Evolutionary conservation across 1,140 invertebrate genomes (phyloP).

Genomic region (Augochlora pura): DNA sequence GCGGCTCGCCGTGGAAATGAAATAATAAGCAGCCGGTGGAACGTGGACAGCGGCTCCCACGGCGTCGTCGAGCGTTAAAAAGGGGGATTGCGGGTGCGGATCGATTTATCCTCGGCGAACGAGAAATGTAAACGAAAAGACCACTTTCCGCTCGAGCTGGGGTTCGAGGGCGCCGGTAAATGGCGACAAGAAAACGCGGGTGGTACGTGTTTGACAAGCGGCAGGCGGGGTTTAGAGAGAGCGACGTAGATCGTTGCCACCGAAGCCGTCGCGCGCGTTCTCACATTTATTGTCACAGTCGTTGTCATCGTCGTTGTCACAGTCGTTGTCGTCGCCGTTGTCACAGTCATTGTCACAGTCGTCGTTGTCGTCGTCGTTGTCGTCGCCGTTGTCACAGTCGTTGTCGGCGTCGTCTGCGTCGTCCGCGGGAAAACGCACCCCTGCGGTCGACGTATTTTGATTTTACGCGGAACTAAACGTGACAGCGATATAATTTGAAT

Average conservation of each 20-base stretch:
- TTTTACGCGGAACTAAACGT: not conserved
- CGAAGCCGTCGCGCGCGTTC: too few relatives aligned
- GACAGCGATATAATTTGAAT: not conserved
- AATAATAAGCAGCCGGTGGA: not conserved
- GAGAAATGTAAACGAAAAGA: conserved; percentile 1
- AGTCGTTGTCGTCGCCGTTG: too few relatives aligned
- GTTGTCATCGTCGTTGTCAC: too few relatives aligned
- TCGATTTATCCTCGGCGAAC: not conserved
- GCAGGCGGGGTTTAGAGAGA: not conserved
- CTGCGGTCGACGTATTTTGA: not conserved
- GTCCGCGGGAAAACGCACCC: not conserved
- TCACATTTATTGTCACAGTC: too few relatives aligned
- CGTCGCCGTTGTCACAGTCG: not conserved
- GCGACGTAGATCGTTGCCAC: not conserved
- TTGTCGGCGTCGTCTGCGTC: not conserved
- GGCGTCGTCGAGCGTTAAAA: not conserved
- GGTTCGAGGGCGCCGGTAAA: not conserved
- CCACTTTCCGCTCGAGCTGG: not conserved
- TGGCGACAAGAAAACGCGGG: not conserved
- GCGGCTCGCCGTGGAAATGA: not conserved
- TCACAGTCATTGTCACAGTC: too few relatives aligned
- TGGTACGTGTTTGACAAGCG: conserved; percentile 3
- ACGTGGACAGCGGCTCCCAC: not conserved
- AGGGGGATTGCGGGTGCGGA: not conserved
- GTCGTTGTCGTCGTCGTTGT: too few relatives aligned